Base-by-base conservation (phyloP, 1,140 invertebrate genomes). In the Archegozetes longisetosus region DNA sequence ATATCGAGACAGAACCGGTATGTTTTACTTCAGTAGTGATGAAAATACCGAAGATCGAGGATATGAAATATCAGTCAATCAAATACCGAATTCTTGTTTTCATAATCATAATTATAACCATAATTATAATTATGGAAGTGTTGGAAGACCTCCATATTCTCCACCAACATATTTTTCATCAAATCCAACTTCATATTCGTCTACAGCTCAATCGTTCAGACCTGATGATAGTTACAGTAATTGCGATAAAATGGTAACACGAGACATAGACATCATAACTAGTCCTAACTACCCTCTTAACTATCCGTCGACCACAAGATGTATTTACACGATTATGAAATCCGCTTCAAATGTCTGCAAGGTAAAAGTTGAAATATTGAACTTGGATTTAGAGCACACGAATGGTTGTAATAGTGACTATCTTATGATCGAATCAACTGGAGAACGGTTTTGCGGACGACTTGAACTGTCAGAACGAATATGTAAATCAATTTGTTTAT, bases 11-110 rank as follows among this genome's bases (percentile, higher is more conserved):
- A 58, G 65, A 13, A 58, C 58, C 6, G 53, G 60, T 2, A 48
- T 64, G 22, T 60, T 61, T 22, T 62, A 61, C 28, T 67, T 67
- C 51, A 60, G 49, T 23, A 64, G 65, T 12, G 65, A 67, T 57
- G 58, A 27, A n/a, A 60, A 48, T 29, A 46, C 59, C 17, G 25
- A 53, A 24, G 65, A 58, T 27, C 47, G 57, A 6, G 66, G 66
- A 3, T 67, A 62, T 50, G 65, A 67, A 23, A 66, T 66, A 28
- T 40, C 52, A 20, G 61, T 67, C 2, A 54, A 46, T n/a, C 66
- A 67, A 56, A n/a, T 57, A 27, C 9, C 53, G 13, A 65, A 65
- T 23, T 60, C 58, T 27, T 67, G 66, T 51, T 55, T 13, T 4
- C 6, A 58, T 46, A 58, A 58, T 26, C 23, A 49, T 9, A 58